Conservation (phyloP, 2,113 vertebrate species). For the Calypte anna region DNA sequence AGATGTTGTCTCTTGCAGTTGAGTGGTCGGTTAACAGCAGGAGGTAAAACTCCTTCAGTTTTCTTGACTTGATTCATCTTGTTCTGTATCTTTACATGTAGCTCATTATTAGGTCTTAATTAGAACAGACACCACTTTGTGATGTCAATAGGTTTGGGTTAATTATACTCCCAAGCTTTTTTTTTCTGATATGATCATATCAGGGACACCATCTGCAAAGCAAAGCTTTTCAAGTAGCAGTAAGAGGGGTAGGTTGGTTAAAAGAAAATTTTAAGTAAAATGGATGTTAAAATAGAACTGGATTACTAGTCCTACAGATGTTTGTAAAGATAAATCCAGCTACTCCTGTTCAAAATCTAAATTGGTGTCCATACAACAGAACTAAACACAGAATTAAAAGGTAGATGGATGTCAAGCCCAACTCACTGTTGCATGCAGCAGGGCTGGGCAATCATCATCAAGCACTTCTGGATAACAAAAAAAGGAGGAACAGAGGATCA, state of each 20-base stretch:
- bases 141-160: background rate
- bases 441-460: background rate
- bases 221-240: background rate
- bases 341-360: background rate
- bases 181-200: background rate
- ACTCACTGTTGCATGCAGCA: background rate
- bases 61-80: background rate
- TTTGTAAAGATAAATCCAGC: background rate
- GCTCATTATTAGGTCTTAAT: background rate
- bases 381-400: background rate
- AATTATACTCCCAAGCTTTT: background rate
- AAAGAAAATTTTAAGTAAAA: background rate
- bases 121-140: background rate
- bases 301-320: background rate
- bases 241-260: background rate
- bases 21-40: background rate
- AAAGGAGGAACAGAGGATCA: background rate
- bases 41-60: background rate
- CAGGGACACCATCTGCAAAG: background rate
- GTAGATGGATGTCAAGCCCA: background rate
- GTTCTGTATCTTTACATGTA: background rate
- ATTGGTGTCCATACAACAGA: background rate
- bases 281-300: background rate
- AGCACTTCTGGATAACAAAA: background rate
- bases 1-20: background rate